Evolutionary conservation across 2,888 invertebrate genomes (phyloP), one percentile per base, ranked within the genome.

Genomic region (Nemapogon koenigi): DNA sequence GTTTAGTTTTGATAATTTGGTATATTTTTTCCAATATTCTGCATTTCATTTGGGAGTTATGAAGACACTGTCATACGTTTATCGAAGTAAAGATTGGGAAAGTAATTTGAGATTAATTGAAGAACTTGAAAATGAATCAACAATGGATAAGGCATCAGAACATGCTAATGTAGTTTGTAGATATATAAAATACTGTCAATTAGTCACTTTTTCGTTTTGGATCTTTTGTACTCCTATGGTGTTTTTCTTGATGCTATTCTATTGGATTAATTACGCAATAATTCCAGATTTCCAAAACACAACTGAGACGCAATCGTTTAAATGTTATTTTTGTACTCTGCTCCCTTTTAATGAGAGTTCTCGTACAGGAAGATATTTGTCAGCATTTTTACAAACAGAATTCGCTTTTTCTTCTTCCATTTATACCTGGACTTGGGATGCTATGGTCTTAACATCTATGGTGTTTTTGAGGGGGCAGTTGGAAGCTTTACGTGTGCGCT

Each of bases 391-490:
- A 19, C 66, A 71, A 42, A 62, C 59, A 2, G 22, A 64, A 1
- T 41, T 64, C 4, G 69, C 66, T 8, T 39, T 59, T 14, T 45
- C 57, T 18, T 54, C 63, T n/a, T 63, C 60, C 31, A 47, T 51
- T 0, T 67, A 63, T 35, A 51, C 69, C 2, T 49, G 67, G 4
- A 50, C 51, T 10, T 71, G 69, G 70, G 70, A 71, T 37, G 60
- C 62, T 22, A 47, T 61, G 4, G 59, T 62, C 1, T 52, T 62
- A 0, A 49, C 65, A 0, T 53, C 62, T 3, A 65, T 71, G 68
- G 65, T 70, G 38, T 69, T 66, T 43, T 63, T 68, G 30, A 53
- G 59, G 19, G 69, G 67, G n/a, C 71, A 71, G 42, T 46, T 71
- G 19, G 58, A 50, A 38, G 52, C 67, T 7, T 49, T 59, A 22